These are phyloP conservation scores for Anguilla anguilla DNA, from an alignment of 2,797 vertebrate species.

Conservation along the genomic window DNA sequence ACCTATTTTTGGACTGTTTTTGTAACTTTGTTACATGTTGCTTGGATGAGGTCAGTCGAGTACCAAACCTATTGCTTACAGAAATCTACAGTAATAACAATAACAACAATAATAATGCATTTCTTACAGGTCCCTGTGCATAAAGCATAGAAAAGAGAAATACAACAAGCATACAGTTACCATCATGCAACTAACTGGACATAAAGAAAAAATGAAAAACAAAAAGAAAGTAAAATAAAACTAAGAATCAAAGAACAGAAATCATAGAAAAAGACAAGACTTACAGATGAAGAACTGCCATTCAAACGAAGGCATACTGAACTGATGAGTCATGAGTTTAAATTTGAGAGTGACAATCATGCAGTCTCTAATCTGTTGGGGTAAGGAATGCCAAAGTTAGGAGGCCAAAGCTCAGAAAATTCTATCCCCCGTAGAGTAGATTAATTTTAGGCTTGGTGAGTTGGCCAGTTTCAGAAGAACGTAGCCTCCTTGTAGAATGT, in stretches of 20 bases:
- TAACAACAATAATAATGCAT: neutral
- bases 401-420: neutral
- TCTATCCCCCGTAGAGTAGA: slow-evolving; percentile 2
- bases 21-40: neutral
- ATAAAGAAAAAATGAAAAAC: neutral
- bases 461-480: neutral
- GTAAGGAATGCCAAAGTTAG: slow-evolving; percentile 1
- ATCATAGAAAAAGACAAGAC: neutral
- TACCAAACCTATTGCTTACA: neutral
- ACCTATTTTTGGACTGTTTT: neutral
- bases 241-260: neutral
- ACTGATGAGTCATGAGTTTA: neutral
- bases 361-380: neutral
- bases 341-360: slow-evolving; percentile 9
- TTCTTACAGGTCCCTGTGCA: neutral
- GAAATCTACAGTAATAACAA: neutral
- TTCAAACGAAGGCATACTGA: neutral
- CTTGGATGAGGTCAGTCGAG: neutral
- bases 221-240: neutral
- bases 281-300: neutral
- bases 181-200: neutral
- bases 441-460: slow-evolving; percentile 20
- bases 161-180: neutral
- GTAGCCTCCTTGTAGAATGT: slow-evolving; percentile 3
- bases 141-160: neutral